These are phyloP conservation scores for Sminthurides aquaticus DNA, from an alignment of 2,888 invertebrate genomes.

Conservation along the genomic window DNA sequence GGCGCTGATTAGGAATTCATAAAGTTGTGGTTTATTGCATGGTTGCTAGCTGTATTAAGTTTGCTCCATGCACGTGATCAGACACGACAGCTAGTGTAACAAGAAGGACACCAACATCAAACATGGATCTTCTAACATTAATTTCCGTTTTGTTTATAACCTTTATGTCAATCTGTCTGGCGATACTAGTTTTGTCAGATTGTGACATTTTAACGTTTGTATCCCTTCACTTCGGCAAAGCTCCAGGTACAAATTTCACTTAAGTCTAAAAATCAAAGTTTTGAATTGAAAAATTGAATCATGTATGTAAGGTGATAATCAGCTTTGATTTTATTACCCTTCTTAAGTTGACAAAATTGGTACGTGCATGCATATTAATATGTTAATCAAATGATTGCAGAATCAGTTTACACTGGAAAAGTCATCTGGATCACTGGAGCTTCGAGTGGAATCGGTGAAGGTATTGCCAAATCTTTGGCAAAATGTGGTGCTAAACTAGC, in stretches of 20 bases:
- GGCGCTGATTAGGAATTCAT: too few relatives aligned
- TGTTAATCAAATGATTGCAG: too few relatives aligned
- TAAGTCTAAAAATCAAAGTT: neutral
- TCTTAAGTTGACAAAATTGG: neutral
- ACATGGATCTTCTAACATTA: constrained; percentile 22
- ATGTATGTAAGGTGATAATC: neutral
- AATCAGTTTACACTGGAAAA: constrained; percentile 56
- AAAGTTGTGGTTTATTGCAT: too few relatives aligned
- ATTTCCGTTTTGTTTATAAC: constrained; percentile 31
- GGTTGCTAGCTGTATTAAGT: too few relatives aligned
- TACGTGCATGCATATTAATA: too few relatives aligned
- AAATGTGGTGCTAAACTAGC: constrained; percentile 60
- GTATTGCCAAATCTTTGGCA: constrained; percentile 61
- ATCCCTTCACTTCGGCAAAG: constrained; percentile 33
- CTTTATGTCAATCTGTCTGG: constrained; percentile 33
- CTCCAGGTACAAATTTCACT: constrained; percentile 33
- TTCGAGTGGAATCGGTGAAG: constrained; percentile 74
- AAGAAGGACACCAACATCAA: too few relatives aligned
- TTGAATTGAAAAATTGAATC: neutral
- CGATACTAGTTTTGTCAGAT: constrained; percentile 34
- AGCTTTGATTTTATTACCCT: neutral
- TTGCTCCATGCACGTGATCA: too few relatives aligned
- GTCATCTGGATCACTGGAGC: constrained; percentile 80
- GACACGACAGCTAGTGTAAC: too few relatives aligned
- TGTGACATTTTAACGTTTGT: constrained; percentile 38